Percentiles rank a stretch among this genome's conserved stretches.
phyloP scores from a whole-genome alignment of 2,113 vertebrate genomes.

The Hippolais icterina region DNA sequence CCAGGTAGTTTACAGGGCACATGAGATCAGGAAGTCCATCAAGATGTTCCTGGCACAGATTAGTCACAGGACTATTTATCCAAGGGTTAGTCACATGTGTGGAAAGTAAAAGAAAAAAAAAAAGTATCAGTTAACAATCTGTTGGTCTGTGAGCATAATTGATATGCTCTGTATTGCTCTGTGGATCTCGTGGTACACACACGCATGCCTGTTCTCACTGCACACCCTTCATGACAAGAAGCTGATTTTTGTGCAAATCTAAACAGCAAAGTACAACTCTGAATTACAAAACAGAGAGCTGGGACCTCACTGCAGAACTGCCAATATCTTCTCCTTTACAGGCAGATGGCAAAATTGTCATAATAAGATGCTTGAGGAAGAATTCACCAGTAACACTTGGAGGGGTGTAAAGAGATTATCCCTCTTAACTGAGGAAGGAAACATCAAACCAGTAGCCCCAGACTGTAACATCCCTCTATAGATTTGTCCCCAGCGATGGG shows the following conservation, averaged over 20 bases:
- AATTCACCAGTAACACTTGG: background rate
- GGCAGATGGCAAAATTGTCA: conserved; percentile 39
- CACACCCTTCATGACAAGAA: background rate
- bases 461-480: background rate
- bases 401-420: background rate
- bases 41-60: conserved; percentile 34
- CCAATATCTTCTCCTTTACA: background rate
- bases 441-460: background rate
- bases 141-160: background rate
- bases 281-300: background rate
- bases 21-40: conserved; percentile 44
- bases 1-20: conserved; percentile 1
- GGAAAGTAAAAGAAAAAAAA: background rate
- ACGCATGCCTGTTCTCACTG: rapidly evolving
- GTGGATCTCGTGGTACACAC: rapidly evolving
- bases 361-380: background rate
- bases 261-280: background rate
- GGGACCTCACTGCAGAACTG: background rate
- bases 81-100: conserved; percentile 51
- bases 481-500: background rate
- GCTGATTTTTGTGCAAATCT: background rate
- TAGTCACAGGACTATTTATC: conserved; percentile 51
- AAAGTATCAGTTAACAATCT: background rate
- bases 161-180: background rate
- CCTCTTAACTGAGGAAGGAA: background rate